Evolutionary conservation across 2,797 vertebrate species (phyloP).

Genomic region (Sphenodon punctatus): DNA sequence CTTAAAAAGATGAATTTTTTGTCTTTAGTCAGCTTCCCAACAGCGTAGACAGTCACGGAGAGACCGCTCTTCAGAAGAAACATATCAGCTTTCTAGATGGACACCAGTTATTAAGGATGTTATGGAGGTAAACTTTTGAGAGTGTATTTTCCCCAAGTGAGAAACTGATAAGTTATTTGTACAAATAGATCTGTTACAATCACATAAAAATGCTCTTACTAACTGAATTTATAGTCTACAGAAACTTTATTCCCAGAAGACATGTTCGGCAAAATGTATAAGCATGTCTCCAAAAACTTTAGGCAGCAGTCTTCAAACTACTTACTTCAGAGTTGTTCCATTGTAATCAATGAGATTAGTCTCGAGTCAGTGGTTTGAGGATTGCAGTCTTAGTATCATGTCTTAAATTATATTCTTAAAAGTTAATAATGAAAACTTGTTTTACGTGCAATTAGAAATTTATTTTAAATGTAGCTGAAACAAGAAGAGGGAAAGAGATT

Average conservation of each 20-base stretch:
- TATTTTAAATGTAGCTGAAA: not conserved
- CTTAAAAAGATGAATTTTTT: not conserved
- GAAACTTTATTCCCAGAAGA: not conserved
- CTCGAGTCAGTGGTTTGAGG: too few relatives aligned
- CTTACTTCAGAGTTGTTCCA: too few relatives aligned
- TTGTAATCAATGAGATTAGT: too few relatives aligned
- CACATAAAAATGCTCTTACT: not conserved
- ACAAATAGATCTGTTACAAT: not conserved
- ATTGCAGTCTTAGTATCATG: too few relatives aligned
- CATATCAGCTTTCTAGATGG: conserved; percentile 94
- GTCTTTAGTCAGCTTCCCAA: conserved; percentile 51
- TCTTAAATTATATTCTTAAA: not conserved
- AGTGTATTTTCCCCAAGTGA: not conserved
- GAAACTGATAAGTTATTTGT: fast-evolving
- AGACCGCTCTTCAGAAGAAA: conserved; percentile 87
- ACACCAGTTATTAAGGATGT: conserved; percentile 94
- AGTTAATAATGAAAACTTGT: not conserved
- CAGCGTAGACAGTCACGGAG: conserved; percentile 81
- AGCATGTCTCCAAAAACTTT: too few relatives aligned
- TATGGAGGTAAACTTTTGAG: conserved; percentile 86
- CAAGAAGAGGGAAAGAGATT: not conserved
- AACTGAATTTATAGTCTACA: not conserved
- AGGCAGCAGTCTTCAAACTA: too few relatives aligned
- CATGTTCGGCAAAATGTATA: not conserved
- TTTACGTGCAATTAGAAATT: not conserved